These are phyloP conservation scores for Muraenolepis orangiensis DNA, from an alignment of 2,797 vertebrate genomes.

Conservation along the genomic window DNA sequence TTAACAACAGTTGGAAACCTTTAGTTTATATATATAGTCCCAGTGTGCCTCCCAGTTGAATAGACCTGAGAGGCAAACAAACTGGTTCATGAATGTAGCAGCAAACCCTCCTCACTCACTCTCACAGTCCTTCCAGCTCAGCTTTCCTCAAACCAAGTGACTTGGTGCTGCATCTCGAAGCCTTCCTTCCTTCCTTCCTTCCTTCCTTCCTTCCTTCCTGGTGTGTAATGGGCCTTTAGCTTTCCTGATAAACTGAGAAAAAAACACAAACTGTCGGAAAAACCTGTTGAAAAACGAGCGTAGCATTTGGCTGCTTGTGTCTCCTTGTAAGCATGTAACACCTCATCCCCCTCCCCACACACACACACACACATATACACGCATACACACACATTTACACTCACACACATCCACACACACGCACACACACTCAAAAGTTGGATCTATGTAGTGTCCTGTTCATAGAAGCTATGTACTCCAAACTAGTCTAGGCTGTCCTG, in stretches of 20 bases:
- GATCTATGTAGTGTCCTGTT: not conserved
- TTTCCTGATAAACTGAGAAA: constrained; percentile 43
- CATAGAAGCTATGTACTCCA: constrained; percentile 30
- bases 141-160: constrained; percentile 43
- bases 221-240: not conserved
- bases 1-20: constrained; percentile 1
- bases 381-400: no score
- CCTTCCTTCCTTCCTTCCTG: no score
- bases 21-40: constrained; percentile 7
- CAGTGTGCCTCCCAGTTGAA: constrained; percentile 26
- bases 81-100: constrained; percentile 44
- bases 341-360: not conserved
- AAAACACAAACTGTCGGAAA: constrained; percentile 51
- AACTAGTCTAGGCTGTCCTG: constrained; percentile 59
- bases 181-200: no score
- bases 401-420: not conserved
- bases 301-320: constrained; percentile 61
- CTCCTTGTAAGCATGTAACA: constrained; percentile 33
- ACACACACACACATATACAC: no score
- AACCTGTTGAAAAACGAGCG: constrained; percentile 69
- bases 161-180: constrained; percentile 58
- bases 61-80: constrained; percentile 9
- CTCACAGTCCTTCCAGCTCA: constrained; percentile 33
- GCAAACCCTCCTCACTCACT: constrained; percentile 10
- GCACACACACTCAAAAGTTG: constrained; percentile 6